Conservation (phyloP, 1,140 invertebrate species). For the Gonioctena quinquepunctata region DNA sequence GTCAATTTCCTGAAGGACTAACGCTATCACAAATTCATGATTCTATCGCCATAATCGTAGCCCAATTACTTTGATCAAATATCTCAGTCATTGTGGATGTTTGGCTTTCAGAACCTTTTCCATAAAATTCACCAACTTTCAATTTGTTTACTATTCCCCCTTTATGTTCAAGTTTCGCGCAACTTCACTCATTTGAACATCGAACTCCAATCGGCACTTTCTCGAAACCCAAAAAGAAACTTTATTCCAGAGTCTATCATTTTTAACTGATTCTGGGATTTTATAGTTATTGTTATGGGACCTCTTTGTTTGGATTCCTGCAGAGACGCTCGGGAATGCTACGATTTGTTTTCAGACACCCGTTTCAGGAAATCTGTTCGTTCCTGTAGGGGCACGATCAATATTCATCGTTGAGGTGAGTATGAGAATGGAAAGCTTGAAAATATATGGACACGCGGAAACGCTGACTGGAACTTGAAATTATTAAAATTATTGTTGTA, state of each 20-base stretch:
- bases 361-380: neutral
- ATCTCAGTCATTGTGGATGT: too few species aligned
- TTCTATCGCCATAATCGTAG: too few species aligned
- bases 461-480: too few species aligned
- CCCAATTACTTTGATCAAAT: too few species aligned
- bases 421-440: neutral
- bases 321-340: neutral
- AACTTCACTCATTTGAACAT: neutral
- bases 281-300: neutral
- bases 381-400: neutral
- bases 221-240: neutral
- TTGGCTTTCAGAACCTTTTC: too few species aligned
- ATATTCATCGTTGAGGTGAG: neutral
- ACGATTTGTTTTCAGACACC: neutral
- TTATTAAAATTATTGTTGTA: too few species aligned
- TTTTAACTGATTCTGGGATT: slow-evolving; percentile 1
- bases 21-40: too few species aligned
- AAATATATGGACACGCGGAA: too few species aligned
- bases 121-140: too few species aligned
- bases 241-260: neutral
- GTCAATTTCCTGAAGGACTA: too few species aligned
- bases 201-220: neutral
- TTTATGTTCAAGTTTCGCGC: too few species aligned
- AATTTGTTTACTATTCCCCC: too few species aligned
- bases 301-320: neutral